These are phyloP conservation scores for Holothuria scabra DNA, from an alignment of 53 echinoderm and acorn worm species.

Conservation along the genomic window DNA sequence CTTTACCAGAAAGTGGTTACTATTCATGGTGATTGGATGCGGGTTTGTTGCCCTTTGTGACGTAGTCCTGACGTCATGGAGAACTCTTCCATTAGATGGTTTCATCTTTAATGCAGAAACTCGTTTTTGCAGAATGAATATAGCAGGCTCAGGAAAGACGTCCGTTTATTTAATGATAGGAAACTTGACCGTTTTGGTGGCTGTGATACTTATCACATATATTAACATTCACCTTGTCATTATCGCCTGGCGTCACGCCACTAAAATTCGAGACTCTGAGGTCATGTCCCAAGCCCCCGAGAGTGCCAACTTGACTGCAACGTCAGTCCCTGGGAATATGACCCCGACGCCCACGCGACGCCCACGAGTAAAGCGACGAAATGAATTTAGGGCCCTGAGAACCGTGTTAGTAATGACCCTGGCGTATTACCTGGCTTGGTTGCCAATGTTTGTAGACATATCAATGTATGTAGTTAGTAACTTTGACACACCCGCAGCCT, in stretches of 20 bases:
- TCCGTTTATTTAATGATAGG: conserved; percentile 20
- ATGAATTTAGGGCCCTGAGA: conserved; percentile 3
- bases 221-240: conserved; percentile 35
- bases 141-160: neutral
- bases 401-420: conserved; percentile 8
- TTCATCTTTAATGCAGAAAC: conserved; percentile 11
- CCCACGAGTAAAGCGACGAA: neutral
- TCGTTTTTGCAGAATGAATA: conserved; percentile 41
- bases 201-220: conserved; percentile 31
- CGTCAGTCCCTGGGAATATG: neutral
- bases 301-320: conserved; percentile 4
- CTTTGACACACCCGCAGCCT: conserved; percentile 26
- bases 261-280: neutral
- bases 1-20: conserved; percentile 11
- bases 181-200: conserved; percentile 20
- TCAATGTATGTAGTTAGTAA: neutral
- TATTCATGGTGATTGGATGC: conserved; percentile 5
- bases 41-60: conserved; percentile 33
- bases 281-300: neutral
- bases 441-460: neutral
- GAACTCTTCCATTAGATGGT: conserved; percentile 23
- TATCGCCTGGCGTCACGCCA: neutral
- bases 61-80: conserved; percentile 38
- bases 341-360: conserved; percentile 1
- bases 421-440: conserved; percentile 8